phyloP scores from a whole-genome alignment of 2,113 vertebrate species.

The Nyctereutes procyonoides region DNA sequence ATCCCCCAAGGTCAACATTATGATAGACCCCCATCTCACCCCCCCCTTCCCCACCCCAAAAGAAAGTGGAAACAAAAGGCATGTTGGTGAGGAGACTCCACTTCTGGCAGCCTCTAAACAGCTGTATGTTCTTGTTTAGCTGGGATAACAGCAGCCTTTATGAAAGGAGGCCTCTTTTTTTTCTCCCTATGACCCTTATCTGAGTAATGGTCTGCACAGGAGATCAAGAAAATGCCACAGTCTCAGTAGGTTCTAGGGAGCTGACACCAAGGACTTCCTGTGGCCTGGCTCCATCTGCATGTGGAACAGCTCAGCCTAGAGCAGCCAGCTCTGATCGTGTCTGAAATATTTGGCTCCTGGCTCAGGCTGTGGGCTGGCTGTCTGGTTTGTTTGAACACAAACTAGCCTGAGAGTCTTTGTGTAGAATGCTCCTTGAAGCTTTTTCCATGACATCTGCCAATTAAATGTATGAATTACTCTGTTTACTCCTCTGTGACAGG shows the following conservation, averaged over 20 bases:
- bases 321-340: slow-evolving; percentile 73
- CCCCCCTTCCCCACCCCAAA: neutral
- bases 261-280: slow-evolving; percentile 65
- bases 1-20: slow-evolving; percentile 70
- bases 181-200: slow-evolving; percentile 21
- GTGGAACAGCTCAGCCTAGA: neutral
- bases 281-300: slow-evolving; percentile 56
- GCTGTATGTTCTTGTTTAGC: neutral
- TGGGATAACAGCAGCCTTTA: neutral
- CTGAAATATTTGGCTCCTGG: slow-evolving; percentile 78
- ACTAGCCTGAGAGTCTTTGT: slow-evolving; percentile 74
- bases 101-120: neutral
- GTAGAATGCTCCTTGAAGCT: slow-evolving; percentile 73
- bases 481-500: slow-evolving; percentile 50
- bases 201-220: slow-evolving; percentile 14
- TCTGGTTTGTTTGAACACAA: slow-evolving; percentile 78
- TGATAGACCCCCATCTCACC: neutral
- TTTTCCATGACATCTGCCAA: slow-evolving; percentile 76
- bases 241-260: neutral
- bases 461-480: slow-evolving; percentile 73
- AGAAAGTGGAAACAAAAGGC: slow-evolving; percentile 37
- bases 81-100: neutral
- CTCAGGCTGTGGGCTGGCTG: slow-evolving; percentile 74
- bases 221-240: neutral
- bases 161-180: neutral